Conservation (phyloP, 2,797 vertebrate species). For the Babyrousa celebensis region DNA sequence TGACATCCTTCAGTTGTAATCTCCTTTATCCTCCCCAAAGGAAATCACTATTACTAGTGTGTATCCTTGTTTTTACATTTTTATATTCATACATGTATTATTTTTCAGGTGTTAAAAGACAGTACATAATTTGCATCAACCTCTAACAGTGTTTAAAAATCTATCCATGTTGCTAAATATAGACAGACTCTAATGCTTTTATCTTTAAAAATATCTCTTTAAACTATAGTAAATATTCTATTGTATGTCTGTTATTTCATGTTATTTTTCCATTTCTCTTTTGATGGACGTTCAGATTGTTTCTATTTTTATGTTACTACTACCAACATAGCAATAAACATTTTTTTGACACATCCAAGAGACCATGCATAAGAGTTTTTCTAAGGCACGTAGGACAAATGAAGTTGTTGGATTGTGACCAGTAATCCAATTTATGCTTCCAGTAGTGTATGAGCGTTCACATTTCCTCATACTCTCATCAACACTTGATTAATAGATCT, state of each 20-base stretch:
- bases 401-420: neutral
- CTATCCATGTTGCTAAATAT: neutral
- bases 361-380: neutral
- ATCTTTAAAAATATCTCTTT: neutral
- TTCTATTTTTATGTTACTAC: constrained; percentile 6
- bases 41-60: neutral
- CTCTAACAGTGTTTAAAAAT: neutral
- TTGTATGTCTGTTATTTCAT: neutral
- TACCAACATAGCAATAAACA: neutral
- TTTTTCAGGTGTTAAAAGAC: neutral
- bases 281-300: constrained; percentile 36
- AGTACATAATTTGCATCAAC: neutral
- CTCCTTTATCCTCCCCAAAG: neutral
- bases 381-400: neutral
- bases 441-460: neutral
- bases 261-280: neutral
- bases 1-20: neutral
- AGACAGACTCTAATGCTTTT: neutral
- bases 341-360: neutral
- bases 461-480: neutral
- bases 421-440: neutral
- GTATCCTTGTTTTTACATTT: neutral
- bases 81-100: neutral
- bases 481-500: neutral
- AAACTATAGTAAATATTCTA: neutral